Percentiles rank a stretch among this genome's conserved stretches.
phyloP scores from a whole-genome alignment of 2,797 vertebrate genomes.

The Sebastes minor region DNA sequence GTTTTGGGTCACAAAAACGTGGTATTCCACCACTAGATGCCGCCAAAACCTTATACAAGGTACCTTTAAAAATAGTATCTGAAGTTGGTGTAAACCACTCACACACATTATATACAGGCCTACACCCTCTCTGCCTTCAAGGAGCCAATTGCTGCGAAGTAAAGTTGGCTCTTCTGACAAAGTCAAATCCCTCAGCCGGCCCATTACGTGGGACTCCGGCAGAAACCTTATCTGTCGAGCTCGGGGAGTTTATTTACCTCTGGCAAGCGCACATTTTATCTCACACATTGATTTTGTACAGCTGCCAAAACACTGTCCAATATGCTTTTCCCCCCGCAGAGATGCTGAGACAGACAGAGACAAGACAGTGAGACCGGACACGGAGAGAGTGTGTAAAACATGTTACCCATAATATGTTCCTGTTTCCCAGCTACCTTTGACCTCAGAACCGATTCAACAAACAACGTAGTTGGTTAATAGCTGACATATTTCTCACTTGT shows the following conservation, averaged over 20 bases:
- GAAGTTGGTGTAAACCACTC: too few species aligned
- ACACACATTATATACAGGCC: too few species aligned
- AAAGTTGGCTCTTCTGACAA: slow-evolving; percentile 54
- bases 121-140: not conserved
- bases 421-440: slow-evolving; percentile 13
- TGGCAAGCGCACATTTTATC: slow-evolving; percentile 70
- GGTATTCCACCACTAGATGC: too few species aligned
- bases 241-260: slow-evolving; percentile 70
- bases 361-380: not conserved
- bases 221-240: slow-evolving; percentile 59
- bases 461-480: slow-evolving; percentile 39
- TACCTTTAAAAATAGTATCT: too few species aligned
- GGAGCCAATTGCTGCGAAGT: slow-evolving; percentile 25
- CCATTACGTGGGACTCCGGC: slow-evolving; percentile 47
- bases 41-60: too few species aligned
- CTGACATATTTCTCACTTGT: not conserved
- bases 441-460: not conserved
- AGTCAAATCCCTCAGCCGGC: slow-evolving; percentile 59
- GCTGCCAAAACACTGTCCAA: slow-evolving; percentile 73
- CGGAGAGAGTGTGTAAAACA: not conserved
- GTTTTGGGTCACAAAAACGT: too few species aligned
- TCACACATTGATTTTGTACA: slow-evolving; percentile 76
- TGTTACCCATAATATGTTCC: not conserved
- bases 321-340: slow-evolving; percentile 19
- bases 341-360: slow-evolving; percentile 25